A percentile compares a stretch with the other conserved stretches of the same genome.
Conservation (phyloP, 2,113 vertebrate genomes). For the Xiphophorus maculatus region DNA sequence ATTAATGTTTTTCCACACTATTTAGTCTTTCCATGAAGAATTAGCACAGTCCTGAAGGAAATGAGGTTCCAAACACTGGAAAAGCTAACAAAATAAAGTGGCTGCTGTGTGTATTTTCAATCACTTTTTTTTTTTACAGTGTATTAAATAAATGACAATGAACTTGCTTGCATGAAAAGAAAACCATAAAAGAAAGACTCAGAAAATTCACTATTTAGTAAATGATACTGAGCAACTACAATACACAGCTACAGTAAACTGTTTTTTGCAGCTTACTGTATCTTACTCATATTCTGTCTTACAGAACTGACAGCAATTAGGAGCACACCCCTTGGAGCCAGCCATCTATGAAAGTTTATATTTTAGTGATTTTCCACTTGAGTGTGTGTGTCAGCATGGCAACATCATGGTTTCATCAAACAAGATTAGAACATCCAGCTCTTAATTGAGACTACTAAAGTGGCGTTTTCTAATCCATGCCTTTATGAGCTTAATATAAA, state of each 20-base stretch:
- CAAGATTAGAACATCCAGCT: constrained; percentile 63
- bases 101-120: background rate
- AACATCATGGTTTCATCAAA: constrained; percentile 46
- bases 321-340: constrained; percentile 19
- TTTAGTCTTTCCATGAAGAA: no score
- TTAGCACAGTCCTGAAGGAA: no score
- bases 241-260: background rate
- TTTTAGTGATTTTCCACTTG: constrained; percentile 59
- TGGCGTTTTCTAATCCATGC: constrained; percentile 20
- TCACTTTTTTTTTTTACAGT: background rate
- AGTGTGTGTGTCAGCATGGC: constrained; percentile 57
- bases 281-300: constrained; percentile 3
- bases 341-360: constrained; percentile 36
- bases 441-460: constrained; percentile 63
- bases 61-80: no score
- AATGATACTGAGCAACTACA: background rate
- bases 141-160: background rate
- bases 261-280: background rate
- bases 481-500: constrained; percentile 27
- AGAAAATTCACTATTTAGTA: background rate
- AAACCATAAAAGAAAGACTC: background rate
- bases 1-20: no score
- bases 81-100: no score
- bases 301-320: constrained; percentile 38
- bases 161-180: background rate